Evolutionary conservation across 2,113 vertebrate species (phyloP), one percentile per base, ranked within the genome.

Genomic region (Abramis brama): DNA sequence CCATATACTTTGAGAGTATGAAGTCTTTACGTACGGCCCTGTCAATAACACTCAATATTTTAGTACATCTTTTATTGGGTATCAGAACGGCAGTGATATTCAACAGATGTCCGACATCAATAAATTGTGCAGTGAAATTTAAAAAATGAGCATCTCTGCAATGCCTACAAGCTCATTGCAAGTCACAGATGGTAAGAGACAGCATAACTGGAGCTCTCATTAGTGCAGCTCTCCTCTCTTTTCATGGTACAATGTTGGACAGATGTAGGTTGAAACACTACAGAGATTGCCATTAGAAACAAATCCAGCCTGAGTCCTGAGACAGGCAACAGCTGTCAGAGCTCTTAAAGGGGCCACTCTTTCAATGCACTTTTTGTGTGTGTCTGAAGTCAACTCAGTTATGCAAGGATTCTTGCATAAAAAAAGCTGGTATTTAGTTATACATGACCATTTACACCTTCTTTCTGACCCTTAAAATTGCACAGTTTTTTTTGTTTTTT

Each of bases 1-100:
- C 90, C 0, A 93, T 75, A 15, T 95, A 95, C 83, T 95, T 95
- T 62, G 92, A 92, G 88, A 93, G 71, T 45, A 95, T 95, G 89
- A 93, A 95, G 17, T 94, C 91, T 86, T 94, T 95, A 60, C 91
- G 87, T 55, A 84, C 82, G 15, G 66, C 50, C 94, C 95, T 95
- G 87, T 11, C 7, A 39, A 79, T 39, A 79, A 79, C 10, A 66
- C 7, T 45, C 23, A 43, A 64, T 7, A 47, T 64, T 33, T 81
- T 45, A 43, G 60, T 75, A 75, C 12, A 11, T 15, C 11, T 76
- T 50, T 19, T 55, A 55, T 30, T 33, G 6, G 8, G 27, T 77
- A 30, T 50, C 17, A 30, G 55, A 10, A 30, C 33, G 7, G 75
- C 47, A 55, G 27, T 21, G n/a, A 19, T 6, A 75, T 47, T 75